Evolutionary conservation across 2,888 invertebrate genomes (phyloP).

Genomic region (Dioctria linearis): DNA sequence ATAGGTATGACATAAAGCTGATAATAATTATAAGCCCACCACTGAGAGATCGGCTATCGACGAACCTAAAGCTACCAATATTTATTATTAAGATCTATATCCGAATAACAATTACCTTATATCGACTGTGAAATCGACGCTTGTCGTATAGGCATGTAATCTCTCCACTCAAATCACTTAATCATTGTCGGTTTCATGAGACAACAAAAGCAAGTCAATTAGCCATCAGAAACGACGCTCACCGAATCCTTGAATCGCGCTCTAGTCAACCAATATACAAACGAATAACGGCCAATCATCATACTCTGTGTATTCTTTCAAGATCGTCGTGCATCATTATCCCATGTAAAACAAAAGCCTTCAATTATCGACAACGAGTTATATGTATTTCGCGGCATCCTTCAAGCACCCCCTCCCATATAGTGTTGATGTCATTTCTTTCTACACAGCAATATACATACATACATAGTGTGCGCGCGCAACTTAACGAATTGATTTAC

Average conservation of each 20-base stretch:
- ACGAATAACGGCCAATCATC: neutral
- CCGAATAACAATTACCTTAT: neutral
- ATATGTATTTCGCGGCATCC: neutral
- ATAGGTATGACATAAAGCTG: neutral
- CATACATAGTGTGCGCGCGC: neutral
- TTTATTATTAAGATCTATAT: neutral
- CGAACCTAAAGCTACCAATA: neutral
- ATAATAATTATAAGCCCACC: neutral
- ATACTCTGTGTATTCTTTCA: neutral
- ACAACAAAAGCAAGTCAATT: slow-evolving; percentile 22
- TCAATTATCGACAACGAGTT: slow-evolving; percentile 8
- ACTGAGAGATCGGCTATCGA: neutral
- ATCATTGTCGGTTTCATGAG: slow-evolving; percentile 3
- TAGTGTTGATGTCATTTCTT: neutral
- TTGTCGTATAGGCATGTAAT: slow-evolving; percentile 3
- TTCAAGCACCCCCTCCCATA: neutral
- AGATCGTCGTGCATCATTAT: neutral
- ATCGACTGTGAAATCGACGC: neutral
- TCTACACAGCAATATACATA: neutral
- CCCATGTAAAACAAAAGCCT: neutral
- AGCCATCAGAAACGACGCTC: neutral
- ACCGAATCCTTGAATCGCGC: slow-evolving; percentile 7
- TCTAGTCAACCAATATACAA: slow-evolving; percentile 1
- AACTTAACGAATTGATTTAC: slow-evolving; percentile 51
- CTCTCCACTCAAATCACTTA: slow-evolving; percentile 1